Evolutionary conservation across 1,140 invertebrate species (phyloP).

Genomic region (Bombus waltoni): DNA sequence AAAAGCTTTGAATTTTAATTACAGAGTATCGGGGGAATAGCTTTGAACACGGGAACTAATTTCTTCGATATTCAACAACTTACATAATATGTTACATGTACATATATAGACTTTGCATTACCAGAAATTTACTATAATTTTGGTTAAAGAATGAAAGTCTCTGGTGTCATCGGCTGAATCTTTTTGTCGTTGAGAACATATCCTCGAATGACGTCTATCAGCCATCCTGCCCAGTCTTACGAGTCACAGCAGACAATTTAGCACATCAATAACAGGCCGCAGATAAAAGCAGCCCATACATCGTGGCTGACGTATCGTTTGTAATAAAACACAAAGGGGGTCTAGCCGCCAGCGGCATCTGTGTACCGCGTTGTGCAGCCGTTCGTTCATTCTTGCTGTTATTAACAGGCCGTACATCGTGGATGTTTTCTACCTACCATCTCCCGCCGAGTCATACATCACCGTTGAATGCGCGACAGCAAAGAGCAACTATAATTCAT

Average conservation of each 20-base stretch:
- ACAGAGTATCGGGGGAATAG: not conserved
- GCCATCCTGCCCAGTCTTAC: constrained; percentile 76
- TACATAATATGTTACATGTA: not conserved
- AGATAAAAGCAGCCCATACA: constrained; percentile 82
- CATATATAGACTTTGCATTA: not conserved
- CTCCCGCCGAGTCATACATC: constrained; percentile 80
- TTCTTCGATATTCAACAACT: not conserved
- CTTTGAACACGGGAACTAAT: not conserved
- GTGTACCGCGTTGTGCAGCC: constrained; percentile 75
- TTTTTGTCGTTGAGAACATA: constrained; percentile 62
- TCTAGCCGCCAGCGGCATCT: constrained; percentile 78
- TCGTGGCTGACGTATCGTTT: constrained; percentile 82
- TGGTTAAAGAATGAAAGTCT: not conserved
- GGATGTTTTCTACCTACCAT: constrained; percentile 73
- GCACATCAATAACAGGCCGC: constrained; percentile 81
- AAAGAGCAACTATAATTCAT: constrained; percentile 81
- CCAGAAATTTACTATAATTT: not conserved
- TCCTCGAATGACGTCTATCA: constrained; percentile 75
- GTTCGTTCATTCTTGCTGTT: constrained; percentile 78
- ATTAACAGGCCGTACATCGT: constrained; percentile 80
- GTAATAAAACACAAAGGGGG: constrained; percentile 82
- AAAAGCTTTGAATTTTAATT: constrained; percentile 5
- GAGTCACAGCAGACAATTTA: constrained; percentile 81
- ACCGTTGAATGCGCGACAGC: constrained; percentile 80
- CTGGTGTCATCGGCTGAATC: constrained; percentile 28